Evolutionary conservation across 2,888 invertebrate genomes (phyloP).

Genomic region (Perithous albicinctus): DNA sequence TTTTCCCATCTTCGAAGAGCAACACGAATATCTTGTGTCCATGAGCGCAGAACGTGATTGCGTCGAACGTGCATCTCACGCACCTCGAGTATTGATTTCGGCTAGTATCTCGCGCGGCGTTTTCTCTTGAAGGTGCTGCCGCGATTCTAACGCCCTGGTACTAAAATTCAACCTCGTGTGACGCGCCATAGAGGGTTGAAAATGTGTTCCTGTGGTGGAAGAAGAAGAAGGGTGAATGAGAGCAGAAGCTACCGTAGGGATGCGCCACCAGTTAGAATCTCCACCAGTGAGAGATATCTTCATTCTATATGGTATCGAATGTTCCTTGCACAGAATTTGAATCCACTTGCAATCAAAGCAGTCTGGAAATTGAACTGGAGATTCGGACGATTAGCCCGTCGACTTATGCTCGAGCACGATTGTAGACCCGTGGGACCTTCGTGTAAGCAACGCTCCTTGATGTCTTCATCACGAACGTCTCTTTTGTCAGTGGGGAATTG

Average conservation of each 20-base stretch:
- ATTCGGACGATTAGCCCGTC: conserved; percentile 38
- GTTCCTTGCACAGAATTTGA: conserved; percentile 35
- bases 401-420: neutral
- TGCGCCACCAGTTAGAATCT: conserved; percentile 43
- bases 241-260: conserved; percentile 47
- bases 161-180: conserved; percentile 74
- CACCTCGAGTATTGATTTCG: conserved; percentile 83
- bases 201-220: conserved; percentile 13
- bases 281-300: neutral
- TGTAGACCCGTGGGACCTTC: neutral
- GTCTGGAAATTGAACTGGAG: conserved; percentile 42
- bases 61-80: conserved; percentile 77
- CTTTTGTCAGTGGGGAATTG: neutral
- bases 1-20: conserved; percentile 28
- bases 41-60: conserved; percentile 70
- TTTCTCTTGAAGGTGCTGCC: conserved; percentile 80
- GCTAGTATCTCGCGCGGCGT: conserved; percentile 59
- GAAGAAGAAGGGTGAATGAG: conserved; percentile 12
- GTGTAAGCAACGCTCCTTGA: neutral
- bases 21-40: conserved; percentile 34
- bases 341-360: neutral
- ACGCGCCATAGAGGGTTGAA: conserved; percentile 47
- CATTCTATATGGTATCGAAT: conserved; percentile 4
- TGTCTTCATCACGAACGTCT: conserved; percentile 14
- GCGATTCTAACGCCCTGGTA: conserved; percentile 79